Conservation (phyloP, 2,113 vertebrate species). For the Colius striatus region DNA sequence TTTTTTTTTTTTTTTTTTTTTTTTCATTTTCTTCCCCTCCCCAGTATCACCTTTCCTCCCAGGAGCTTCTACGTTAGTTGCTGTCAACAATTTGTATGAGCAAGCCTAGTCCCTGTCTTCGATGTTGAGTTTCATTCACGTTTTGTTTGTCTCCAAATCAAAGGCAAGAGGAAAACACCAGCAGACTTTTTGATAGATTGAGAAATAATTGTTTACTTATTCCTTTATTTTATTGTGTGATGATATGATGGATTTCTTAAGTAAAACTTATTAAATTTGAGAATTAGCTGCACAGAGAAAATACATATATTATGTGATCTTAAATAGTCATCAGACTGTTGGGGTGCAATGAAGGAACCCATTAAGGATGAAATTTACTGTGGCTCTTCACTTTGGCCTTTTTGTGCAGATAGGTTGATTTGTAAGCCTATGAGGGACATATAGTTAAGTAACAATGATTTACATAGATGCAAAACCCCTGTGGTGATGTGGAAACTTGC, state of each 20-base stretch:
- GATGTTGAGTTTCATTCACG: background rate
- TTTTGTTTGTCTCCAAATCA: background rate
- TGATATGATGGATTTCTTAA: background rate
- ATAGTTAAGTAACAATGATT: background rate
- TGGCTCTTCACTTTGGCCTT: background rate
- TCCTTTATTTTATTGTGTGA: constrained; percentile 39
- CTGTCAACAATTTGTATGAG: background rate
- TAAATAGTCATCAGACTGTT: background rate
- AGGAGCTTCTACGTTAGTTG: background rate
- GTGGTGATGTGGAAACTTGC: background rate
- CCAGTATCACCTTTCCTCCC: background rate
- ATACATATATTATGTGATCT: background rate
- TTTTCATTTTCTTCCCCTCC: background rate
- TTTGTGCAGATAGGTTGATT: background rate
- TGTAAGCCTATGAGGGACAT: background rate
- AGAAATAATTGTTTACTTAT: background rate
- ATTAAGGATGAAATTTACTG: background rate
- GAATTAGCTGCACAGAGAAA: background rate
- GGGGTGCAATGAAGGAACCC: background rate
- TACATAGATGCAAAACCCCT: background rate
- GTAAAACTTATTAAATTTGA: background rate
- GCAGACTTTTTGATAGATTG: background rate
- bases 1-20: background rate
- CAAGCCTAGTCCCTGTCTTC: background rate
- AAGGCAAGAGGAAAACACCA: background rate